Evolutionary conservation across 2,113 vertebrate genomes (phyloP), one percentile per base, ranked within the genome.

Genomic region (Aspiorhynchus laticeps): DNA sequence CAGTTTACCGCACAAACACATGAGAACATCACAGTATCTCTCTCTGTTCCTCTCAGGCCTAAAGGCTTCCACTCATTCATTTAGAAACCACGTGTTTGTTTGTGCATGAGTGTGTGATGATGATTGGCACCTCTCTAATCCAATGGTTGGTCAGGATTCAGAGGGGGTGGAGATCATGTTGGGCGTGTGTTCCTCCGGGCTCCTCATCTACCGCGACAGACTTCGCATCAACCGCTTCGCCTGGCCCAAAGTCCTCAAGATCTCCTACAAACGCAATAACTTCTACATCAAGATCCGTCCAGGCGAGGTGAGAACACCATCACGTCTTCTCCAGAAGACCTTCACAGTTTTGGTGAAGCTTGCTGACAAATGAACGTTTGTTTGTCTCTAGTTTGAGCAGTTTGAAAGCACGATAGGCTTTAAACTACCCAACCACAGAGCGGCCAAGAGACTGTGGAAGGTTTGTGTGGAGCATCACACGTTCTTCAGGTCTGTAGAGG

Each of bases 271-370:
- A 92, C 95, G 98, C 85, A 99, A 99, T 93, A 99, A 99, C 92
- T 99, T 99, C 93, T 99, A 99, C 94, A 98, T 99, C 92, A 99
- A 99, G 93, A 98, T 99, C 87, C 95, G 97, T 75, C 98, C 98
- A 0, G 97, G 97, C 84, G 98, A 99, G 96, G 98, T 99, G 92
- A 94, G 81, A 93, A 24, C 21, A 2, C n/a, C 17, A 19, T 51
- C 53, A 33, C 1, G 15, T 33, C 65, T 69, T 33, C 65, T 69
- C 28, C 3, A 65, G 63, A 26, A 2, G n/a, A 65, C 26, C 12
- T 28, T 33, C 28, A 33, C 51, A 14, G 31, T 33, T 17, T 8
- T 33, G 14, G 21, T 41, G 19, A 73, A 5, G 69, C 5, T 36
- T 38, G 36, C 36, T 73, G 36, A 73, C 36, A 1, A 10, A 24